Evolutionary conservation across 2,797 vertebrate genomes (phyloP), one percentile per base, ranked within the genome.

Genomic region (Acipenser transmontanus): DNA sequence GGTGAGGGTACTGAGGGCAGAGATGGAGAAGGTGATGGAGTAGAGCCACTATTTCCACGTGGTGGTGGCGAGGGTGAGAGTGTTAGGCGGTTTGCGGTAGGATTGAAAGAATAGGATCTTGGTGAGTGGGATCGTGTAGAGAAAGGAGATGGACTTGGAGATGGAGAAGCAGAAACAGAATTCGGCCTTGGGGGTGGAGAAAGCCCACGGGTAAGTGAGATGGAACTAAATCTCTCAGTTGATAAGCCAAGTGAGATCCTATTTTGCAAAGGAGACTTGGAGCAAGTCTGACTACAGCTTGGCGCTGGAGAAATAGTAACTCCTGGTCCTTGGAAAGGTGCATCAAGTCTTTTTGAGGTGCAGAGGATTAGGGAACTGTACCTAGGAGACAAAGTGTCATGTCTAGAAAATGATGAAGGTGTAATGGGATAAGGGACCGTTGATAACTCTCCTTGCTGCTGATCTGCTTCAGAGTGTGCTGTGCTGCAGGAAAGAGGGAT

Each of bases 1-100:
- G 89, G 80, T 69, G 84, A 83, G 70, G 87, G 84, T 62, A 89
- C 85, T 74, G 90, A 85, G 70, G 84, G 62, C 64, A 75, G 72
- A 57, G 87, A 84, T 76, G 86, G 80, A 66, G 82, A 80, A 56
- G 91, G 86, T 62, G 91, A 87, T 1, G 80, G 78, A 12, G 80
- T 87, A 75, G 82, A 67, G 50, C 82, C 81, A 69, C 77, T 75
- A 73, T 76, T 63, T 64, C 72, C 74, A 20, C 52, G 49, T 34
- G 75, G 64, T 20, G 78, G 78, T 34, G 87, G 84, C n/a, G 84
- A 90, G 20, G 84, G 81, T 0, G 84, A 80, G 1, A 80, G 80
- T 0, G 79, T 78, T 64, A 68, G 64, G 59, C 62, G 59, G 34
- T 77, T 76, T 14, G 77, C 72, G 7, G 67, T 76, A 34, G 78